Evolutionary conservation across 2,797 vertebrate species (phyloP).

Genomic region (Pseudocheirus occidentalis): DNA sequence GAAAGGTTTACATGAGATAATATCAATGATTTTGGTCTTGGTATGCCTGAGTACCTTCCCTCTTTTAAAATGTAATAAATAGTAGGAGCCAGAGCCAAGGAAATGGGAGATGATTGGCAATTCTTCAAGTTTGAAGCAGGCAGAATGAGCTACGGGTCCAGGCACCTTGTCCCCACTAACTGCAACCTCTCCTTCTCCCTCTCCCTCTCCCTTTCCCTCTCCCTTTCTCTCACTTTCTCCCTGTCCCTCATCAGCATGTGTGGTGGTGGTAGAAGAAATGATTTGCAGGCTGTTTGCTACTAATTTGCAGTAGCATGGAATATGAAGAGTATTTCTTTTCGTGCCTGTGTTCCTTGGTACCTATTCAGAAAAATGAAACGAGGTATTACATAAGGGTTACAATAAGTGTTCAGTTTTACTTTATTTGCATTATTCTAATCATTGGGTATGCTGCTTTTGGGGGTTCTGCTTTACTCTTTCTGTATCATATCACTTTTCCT

Average conservation of each 20-base stretch:
- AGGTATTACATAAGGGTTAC: background rate
- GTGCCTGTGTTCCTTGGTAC: background rate
- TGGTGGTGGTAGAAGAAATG: background rate
- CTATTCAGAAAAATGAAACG: background rate
- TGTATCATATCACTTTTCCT: background rate
- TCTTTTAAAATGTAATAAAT: background rate
- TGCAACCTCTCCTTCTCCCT: background rate
- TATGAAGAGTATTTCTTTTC: background rate
- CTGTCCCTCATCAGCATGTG: background rate
- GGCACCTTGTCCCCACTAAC: background rate
- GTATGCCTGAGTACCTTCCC: background rate
- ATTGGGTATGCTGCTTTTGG: background rate
- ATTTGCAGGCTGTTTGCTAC: background rate
- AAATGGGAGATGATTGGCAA: background rate
- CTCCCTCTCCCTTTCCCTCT: no score
- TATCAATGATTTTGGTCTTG: background rate
- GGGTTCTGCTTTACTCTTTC: background rate
- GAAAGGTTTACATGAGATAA: background rate
- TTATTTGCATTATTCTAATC: background rate
- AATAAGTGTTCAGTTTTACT: background rate
- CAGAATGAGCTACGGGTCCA: background rate
- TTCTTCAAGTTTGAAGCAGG: background rate
- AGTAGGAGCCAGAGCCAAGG: background rate
- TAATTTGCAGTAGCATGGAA: background rate
- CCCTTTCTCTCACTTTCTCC: accelerated